phyloP scores from a whole-genome alignment of 1,140 invertebrate genomes.

The Neodiprion fabricii region DNA sequence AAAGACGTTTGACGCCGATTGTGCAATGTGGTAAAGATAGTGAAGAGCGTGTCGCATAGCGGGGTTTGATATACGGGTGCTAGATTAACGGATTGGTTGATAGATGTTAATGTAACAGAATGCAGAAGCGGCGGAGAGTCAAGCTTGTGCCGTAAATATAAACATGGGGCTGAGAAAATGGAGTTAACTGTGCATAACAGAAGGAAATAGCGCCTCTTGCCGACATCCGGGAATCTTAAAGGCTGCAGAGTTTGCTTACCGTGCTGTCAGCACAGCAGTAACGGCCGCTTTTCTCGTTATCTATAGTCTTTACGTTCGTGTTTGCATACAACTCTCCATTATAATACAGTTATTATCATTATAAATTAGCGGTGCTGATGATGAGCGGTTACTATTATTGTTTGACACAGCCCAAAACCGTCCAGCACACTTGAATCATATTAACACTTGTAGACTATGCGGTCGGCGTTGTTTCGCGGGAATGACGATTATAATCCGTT shows the following conservation, averaged over 20 bases:
- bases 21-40: no score
- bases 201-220: neutral
- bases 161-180: neutral
- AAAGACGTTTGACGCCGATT: no score
- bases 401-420: neutral
- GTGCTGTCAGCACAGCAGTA: constrained; percentile 1
- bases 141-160: neutral
- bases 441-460: neutral
- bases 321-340: neutral
- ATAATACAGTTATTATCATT: neutral
- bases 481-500: neutral
- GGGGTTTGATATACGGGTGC: no score
- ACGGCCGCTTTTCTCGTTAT: neutral
- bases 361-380: neutral
- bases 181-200: neutral
- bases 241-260: neutral
- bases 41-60: no score
- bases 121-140: neutral
- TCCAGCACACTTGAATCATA: neutral
- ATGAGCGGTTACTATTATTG: neutral
- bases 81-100: no score
- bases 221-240: neutral
- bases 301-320: neutral
- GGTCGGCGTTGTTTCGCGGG: neutral
- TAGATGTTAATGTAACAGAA: no score